phyloP scores from a whole-genome alignment of 2,888 invertebrate genomes.

The Aleiodes alternator region DNA sequence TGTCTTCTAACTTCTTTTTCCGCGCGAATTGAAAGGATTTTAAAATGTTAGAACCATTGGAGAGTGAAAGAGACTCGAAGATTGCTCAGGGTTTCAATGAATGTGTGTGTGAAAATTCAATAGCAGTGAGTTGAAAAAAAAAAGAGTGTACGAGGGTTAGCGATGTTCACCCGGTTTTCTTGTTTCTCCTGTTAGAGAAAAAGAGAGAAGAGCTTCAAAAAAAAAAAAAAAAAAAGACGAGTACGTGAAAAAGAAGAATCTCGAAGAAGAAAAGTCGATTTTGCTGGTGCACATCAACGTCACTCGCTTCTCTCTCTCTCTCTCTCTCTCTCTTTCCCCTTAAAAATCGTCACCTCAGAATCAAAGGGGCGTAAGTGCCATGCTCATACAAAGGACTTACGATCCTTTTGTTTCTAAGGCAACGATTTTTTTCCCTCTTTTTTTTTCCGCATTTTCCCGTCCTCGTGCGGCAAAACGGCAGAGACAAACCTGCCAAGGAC shows the following conservation, averaged over 20 bases:
- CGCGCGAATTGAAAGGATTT: neutral
- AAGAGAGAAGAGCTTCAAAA: neutral
- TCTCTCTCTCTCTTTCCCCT: constrained; percentile 2
- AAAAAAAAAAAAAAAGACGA: neutral
- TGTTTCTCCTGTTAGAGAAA: constrained; percentile 31
- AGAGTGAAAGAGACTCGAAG: constrained; percentile 36
- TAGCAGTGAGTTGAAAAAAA: constrained; percentile 33
- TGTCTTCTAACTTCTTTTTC: neutral
- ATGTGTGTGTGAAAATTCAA: constrained; percentile 62
- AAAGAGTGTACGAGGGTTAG: constrained; percentile 31
- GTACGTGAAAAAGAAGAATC: constrained; percentile 14
- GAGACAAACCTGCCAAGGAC: constrained; percentile 55
- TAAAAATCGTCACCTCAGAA: too few relatives aligned
- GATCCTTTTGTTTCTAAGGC: too few relatives aligned
- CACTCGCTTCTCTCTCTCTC: constrained; percentile 14
- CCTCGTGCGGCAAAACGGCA: neutral
- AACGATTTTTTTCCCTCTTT: constrained; percentile 9
- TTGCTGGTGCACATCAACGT: constrained; percentile 9
- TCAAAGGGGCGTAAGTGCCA: too few relatives aligned
- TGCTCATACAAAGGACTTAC: too few relatives aligned
- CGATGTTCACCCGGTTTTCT: constrained; percentile 32
- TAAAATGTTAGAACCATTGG: neutral
- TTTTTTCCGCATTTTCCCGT: neutral
- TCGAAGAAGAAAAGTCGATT: constrained; percentile 33
- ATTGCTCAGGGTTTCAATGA: constrained; percentile 48